Evolutionary conservation across 2,797 vertebrate species (phyloP).

Genomic region (Lateolabrax maculatus): DNA sequence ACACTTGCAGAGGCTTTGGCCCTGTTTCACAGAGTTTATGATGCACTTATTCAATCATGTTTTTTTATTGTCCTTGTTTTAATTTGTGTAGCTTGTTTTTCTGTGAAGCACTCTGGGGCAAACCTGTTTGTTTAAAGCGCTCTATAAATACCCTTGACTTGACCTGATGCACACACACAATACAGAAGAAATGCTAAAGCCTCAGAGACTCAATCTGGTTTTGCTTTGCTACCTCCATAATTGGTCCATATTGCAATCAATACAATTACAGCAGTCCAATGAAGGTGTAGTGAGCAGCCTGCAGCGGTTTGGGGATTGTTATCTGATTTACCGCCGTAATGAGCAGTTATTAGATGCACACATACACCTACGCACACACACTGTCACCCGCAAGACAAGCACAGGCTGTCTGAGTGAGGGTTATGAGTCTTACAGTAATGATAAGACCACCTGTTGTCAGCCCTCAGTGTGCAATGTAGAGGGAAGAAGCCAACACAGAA

Average conservation of each 20-base stretch:
- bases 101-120: constrained; percentile 36
- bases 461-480: constrained; percentile 50
- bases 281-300: constrained; percentile 66
- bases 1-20: constrained; percentile 23
- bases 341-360: constrained; percentile 71
- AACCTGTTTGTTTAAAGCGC: constrained; percentile 36
- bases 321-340: constrained; percentile 76
- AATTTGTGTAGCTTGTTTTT: constrained; percentile 64
- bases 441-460: constrained; percentile 74
- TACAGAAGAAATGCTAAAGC: constrained; percentile 33
- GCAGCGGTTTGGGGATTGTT: constrained; percentile 72
- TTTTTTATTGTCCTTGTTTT: constrained; percentile 41
- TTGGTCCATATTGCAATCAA: constrained; percentile 77
- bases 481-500: constrained; percentile 44
- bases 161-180: constrained; percentile 39
- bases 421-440: constrained; percentile 70
- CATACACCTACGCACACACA: constrained; percentile 21
- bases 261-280: constrained; percentile 66
- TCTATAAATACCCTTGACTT: constrained; percentile 59
- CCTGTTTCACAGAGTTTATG: constrained; percentile 45
- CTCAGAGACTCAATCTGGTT: constrained; percentile 54
- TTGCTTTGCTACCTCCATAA: constrained; percentile 68
- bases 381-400: constrained; percentile 32
- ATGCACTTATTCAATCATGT: constrained; percentile 47
- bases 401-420: constrained; percentile 57